A percentile compares a stretch with the other conserved stretches of the same genome.
phyloP scores from a whole-genome alignment of 2,888 invertebrate genomes.

The Linyphia triangularis region DNA sequence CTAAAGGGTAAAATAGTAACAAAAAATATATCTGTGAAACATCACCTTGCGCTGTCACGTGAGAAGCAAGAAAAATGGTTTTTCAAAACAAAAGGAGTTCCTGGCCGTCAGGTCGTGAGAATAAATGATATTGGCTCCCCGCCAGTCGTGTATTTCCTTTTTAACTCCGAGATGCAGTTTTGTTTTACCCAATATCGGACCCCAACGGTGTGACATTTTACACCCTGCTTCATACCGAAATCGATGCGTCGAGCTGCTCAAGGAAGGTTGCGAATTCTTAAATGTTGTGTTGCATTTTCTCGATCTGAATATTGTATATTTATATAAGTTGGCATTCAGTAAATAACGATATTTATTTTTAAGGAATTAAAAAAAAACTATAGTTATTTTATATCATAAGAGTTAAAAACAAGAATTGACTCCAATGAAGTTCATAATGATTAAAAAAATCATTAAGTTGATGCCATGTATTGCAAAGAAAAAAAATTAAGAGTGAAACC shows the following conservation, averaged over 20 bases:
- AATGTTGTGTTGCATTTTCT: no score
- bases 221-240: slow-evolving; percentile 39
- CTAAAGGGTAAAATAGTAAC: neutral
- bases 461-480: no score
- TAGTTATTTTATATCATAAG: no score
- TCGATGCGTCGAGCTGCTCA: slow-evolving; percentile 33
- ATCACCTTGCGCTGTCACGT: slow-evolving; percentile 56
- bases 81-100: slow-evolving; percentile 62
- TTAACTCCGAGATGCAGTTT: slow-evolving; percentile 49
- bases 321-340: no score
- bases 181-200: slow-evolving; percentile 60
- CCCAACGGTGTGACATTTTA: slow-evolving; percentile 65
- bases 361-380: no score
- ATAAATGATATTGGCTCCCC: slow-evolving; percentile 66
- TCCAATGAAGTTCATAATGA: no score
- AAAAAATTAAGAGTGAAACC: no score
- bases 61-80: slow-evolving; percentile 65
- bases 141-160: slow-evolving; percentile 47
- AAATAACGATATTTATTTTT: no score
- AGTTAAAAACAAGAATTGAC: no score
- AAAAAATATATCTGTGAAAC: slow-evolving; percentile 41
- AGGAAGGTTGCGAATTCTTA: no score
- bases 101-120: slow-evolving; percentile 52
- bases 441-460: no score
- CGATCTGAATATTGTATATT: no score